These are phyloP conservation scores for Hyles vespertilio DNA, from an alignment of 1,140 invertebrate species.

Conservation along the genomic window DNA sequence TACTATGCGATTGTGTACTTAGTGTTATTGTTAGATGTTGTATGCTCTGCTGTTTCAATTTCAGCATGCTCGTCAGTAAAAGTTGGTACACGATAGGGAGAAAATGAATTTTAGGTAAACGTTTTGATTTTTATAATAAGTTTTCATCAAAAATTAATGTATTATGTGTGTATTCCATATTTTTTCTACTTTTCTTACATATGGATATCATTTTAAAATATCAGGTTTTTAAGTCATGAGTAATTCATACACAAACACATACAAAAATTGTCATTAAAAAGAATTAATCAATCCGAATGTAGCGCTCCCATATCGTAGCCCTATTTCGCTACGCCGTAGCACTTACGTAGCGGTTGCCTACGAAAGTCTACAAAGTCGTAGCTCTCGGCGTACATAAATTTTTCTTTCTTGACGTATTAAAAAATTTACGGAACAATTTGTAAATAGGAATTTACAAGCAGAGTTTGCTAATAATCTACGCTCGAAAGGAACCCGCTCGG, in stretches of 20 bases:
- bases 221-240: background rate
- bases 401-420: conserved; percentile 3
- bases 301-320: background rate
- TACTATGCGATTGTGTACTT: too few relatives aligned
- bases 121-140: too few relatives aligned
- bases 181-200: too few relatives aligned
- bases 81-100: too few relatives aligned
- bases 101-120: too few relatives aligned
- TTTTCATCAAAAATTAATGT: too few relatives aligned
- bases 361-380: background rate
- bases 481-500: conserved; percentile 13
- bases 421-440: conserved; percentile 7
- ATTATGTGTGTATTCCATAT: too few relatives aligned
- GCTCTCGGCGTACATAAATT: background rate
- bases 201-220: too few relatives aligned
- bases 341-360: conserved; percentile 1
- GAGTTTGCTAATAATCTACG: conserved; percentile 17
- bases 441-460: conserved; percentile 18
- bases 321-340: conserved; percentile 1
- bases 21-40: too few relatives aligned
- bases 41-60: too few relatives aligned
- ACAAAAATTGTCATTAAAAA: background rate
- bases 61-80: too few relatives aligned
- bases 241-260: background rate
- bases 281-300: background rate